Conservation (phyloP, 2,113 vertebrate species). For the Sardina pilchardus region DNA sequence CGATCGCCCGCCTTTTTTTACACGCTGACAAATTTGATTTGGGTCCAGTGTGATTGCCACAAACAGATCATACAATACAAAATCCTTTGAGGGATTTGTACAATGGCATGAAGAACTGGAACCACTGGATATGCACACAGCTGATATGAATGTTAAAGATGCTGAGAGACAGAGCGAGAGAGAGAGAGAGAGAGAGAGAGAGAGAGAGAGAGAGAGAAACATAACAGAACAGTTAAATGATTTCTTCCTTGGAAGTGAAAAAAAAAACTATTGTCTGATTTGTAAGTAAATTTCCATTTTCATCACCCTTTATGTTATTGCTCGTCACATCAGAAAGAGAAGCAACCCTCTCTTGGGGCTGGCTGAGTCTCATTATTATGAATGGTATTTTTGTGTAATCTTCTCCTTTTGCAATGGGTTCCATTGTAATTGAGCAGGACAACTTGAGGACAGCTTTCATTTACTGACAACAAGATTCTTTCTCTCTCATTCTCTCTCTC, state of each 20-base stretch:
- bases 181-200: background rate
- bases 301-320: conserved; percentile 47
- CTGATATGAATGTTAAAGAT: background rate
- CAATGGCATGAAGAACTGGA: background rate
- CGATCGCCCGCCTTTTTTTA: conserved; percentile 47
- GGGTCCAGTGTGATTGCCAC: background rate
- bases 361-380: conserved; percentile 39
- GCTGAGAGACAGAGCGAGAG: background rate
- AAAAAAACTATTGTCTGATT: background rate
- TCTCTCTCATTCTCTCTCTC: conserved; percentile 26
- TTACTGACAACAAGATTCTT: background rate
- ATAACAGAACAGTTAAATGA: background rate
- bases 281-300: background rate
- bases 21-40: background rate
- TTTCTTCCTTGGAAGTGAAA: background rate
- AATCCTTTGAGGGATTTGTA: background rate
- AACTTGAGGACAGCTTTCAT: conserved; percentile 12
- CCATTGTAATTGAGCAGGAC: conserved; percentile 33
- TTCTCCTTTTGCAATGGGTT: conserved; percentile 36
- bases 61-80: background rate
- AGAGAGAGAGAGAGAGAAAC: background rate
- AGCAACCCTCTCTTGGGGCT: background rate
- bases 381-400: conserved; percentile 50
- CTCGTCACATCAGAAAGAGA: conserved; percentile 36
- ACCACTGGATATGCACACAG: background rate